phyloP scores from a whole-genome alignment of 2,113 vertebrate species.

The Arvicanthis niloticus region DNA sequence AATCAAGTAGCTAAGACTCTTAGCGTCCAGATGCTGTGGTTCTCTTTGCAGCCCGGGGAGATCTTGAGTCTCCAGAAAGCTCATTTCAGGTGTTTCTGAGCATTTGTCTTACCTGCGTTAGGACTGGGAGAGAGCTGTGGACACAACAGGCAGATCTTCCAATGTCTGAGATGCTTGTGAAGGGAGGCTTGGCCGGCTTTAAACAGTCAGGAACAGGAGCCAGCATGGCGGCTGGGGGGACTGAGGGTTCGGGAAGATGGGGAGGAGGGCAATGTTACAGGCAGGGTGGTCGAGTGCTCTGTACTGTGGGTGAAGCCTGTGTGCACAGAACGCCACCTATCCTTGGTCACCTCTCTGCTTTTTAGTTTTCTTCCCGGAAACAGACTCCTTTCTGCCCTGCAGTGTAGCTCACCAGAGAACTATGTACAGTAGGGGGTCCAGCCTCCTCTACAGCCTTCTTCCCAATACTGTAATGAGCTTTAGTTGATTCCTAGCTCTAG shows the following conservation, averaged over 20 bases:
- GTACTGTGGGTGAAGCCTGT: background rate
- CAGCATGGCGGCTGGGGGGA: background rate
- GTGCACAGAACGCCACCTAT: no score
- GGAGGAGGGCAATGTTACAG: fast-evolving
- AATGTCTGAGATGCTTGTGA: background rate
- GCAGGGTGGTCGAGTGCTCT: background rate
- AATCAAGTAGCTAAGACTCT: background rate
- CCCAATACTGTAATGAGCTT: background rate
- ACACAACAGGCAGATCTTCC: background rate
- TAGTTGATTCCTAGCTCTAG: no score
- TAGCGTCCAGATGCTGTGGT: background rate
- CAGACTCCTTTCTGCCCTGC: background rate
- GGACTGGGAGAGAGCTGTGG: background rate
- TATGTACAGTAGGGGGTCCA: background rate
- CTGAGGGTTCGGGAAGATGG: background rate
- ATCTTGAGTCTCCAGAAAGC: background rate
- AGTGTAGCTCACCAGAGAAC: background rate
- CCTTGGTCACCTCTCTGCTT: fast-evolving
- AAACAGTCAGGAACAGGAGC: background rate
- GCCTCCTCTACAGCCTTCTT: background rate
- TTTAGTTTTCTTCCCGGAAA: background rate
- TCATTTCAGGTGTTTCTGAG: background rate
- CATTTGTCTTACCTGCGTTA: background rate
- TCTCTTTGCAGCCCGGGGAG: background rate
- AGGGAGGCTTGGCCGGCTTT: background rate